Evolutionary conservation across 2,797 vertebrate genomes (phyloP), one percentile per base, ranked within the genome.

Genomic region (Sylvilagus floridanus): DNA sequence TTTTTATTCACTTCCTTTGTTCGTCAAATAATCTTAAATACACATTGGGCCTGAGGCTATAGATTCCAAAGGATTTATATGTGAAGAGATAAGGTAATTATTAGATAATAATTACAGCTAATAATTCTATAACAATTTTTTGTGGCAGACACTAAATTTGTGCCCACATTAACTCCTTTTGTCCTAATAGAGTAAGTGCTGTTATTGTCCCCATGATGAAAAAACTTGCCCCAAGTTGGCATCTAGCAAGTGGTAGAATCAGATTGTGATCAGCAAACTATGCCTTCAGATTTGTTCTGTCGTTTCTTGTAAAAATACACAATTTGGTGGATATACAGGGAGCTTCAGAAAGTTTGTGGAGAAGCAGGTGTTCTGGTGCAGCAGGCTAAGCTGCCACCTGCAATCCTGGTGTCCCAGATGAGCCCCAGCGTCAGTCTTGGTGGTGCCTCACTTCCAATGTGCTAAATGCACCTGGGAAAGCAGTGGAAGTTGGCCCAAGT

Each of bases 1-100:
- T 85, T 86, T 65, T 13, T 77, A 54, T n/a, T 84, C 26, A 68
- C 72, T 68, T 69, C 26, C 28, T 84, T 75, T 47, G 16, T 79
- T 96, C 30, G 37, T 16, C 50, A 95, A 94, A 71, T 79, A 79
- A 47, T 85, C 35, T 76, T 63, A 37, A 84, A 81, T 24, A 77
- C 22, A 63, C 12, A 42, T n/a, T 89, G 81, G 19, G 62, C 7
- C 60, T n/a, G 28, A 92, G 37, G 22, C 42, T 65, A 81, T 32
- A 87, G 22, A 62, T 85, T 54, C 22, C n/a, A 69, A 78, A 79
- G 28, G 17, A 75, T 54, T 72, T 84, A 14, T 32, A 3, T 60
- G 22, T 91, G 26, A 69, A 73, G 47, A 91, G 22, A 79, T 30
- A 76, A 92, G 22, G 22, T 5, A 28, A 57, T 78, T 79, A 60